These are phyloP conservation scores for Dryobotodes eremita DNA, from an alignment of 2,888 invertebrate species.

Conservation along the genomic window DNA sequence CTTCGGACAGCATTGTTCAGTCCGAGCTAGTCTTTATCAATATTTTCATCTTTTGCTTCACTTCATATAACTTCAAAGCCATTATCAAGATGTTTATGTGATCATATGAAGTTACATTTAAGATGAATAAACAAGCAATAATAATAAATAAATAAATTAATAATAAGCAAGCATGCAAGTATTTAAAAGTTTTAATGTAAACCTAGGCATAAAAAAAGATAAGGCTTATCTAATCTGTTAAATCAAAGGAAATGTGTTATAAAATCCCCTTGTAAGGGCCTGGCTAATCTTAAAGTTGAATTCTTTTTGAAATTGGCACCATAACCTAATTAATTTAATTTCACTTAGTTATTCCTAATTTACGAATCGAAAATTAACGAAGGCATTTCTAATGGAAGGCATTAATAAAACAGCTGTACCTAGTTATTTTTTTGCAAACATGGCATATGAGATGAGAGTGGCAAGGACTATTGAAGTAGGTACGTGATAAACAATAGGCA, in stretches of 20 bases:
- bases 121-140: no score
- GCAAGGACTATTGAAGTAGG: background rate
- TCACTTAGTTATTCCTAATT: slow-evolving; percentile 23
- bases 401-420: background rate
- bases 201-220: background rate
- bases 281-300: slow-evolving; percentile 35
- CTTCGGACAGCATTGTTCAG: slow-evolving; percentile 40
- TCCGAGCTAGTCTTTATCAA: slow-evolving; percentile 26
- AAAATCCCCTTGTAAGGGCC: background rate
- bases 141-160: no score
- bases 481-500: no score
- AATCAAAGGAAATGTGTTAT: slow-evolving; percentile 4
- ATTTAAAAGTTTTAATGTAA: no score
- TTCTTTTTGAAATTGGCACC: slow-evolving; percentile 23
- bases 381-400: background rate
- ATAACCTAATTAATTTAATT: slow-evolving; percentile 28
- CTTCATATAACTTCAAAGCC: slow-evolving; percentile 13
- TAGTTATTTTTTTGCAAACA: background rate
- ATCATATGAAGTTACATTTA: background rate
- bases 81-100: background rate
- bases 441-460: background rate
- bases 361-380: slow-evolving; percentile 12
- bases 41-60: slow-evolving; percentile 37
- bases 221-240: background rate
- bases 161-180: no score